These are phyloP conservation scores for Phataginus tetradactyla DNA, from an alignment of 2,797 vertebrate species.

Conservation along the genomic window DNA sequence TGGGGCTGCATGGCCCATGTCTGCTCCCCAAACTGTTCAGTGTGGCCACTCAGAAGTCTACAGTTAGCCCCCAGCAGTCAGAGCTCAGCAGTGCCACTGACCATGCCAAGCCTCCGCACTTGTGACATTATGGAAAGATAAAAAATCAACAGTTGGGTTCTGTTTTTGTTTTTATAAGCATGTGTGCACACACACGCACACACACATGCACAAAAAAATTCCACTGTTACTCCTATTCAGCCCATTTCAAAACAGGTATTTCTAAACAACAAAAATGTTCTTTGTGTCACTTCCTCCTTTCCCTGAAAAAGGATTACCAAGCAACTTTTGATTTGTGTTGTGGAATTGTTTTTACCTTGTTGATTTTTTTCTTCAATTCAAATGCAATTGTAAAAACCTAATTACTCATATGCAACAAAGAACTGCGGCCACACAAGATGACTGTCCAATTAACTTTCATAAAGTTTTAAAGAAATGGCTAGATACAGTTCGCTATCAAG, in stretches of 20 bases:
- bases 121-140: constrained; percentile 24
- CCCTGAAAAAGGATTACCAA: not conserved
- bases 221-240: not conserved
- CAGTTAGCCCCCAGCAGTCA: not conserved
- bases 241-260: constrained; percentile 29
- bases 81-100: not conserved
- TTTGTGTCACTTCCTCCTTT: constrained; percentile 1
- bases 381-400: constrained; percentile 32
- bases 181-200: too few relatives aligned
- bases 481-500: not conserved
- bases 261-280: constrained; percentile 22
- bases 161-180: constrained; percentile 15
- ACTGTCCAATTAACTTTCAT: not conserved
- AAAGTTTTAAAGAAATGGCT: not conserved
- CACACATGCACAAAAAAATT: not conserved
- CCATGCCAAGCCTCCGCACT: not conserved
- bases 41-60: not conserved
- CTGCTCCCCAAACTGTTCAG: not conserved
- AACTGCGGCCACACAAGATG: not conserved
- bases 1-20: not conserved
- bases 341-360: not conserved
- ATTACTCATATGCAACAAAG: not conserved
- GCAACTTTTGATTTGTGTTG: not conserved
- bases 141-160: constrained; percentile 42
- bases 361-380: not conserved